These are phyloP conservation scores for Ormyrus nitidulus DNA, from an alignment of 2,888 invertebrate genomes.

Conservation along the genomic window DNA sequence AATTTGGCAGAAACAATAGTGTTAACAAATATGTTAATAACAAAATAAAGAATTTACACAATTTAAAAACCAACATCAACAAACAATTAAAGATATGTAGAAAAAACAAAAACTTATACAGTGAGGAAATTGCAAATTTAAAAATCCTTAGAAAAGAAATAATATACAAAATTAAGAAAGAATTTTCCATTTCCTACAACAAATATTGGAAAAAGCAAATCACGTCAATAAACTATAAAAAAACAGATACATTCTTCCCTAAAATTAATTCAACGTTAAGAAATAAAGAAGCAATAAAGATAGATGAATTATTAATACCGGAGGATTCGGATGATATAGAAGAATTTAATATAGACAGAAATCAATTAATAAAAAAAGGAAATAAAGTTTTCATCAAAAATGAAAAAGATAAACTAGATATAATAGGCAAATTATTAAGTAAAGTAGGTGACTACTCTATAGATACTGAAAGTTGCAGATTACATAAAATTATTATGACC, in stretches of 20 bases:
- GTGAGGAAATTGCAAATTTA: not conserved
- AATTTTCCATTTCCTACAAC: not conserved
- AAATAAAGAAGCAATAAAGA: not conserved
- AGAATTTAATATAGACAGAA: no score
- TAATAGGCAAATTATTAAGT: no score
- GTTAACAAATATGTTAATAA: not conserved
- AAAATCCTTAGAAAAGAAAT: not conserved
- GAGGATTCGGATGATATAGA: no score
- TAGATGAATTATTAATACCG: no score
- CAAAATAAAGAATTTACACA: constrained; percentile 19
- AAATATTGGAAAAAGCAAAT: constrained; percentile 25
- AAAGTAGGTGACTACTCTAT: no score
- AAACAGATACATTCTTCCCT: constrained; percentile 1
- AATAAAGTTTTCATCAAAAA: no score
- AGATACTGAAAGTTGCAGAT: no score
- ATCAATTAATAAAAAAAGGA: no score
- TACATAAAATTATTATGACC: no score
- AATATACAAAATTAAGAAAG: constrained; percentile 1
- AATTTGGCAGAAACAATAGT: not conserved
- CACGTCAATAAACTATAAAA: not conserved
- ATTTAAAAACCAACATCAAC: constrained; percentile 10
- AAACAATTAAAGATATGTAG: not conserved
- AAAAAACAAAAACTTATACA: not conserved
- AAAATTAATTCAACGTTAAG: constrained; percentile 18
- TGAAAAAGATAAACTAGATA: no score